A percentile compares a stretch with the other conserved stretches of the same genome.
Evolutionary conservation across 2,888 invertebrate species (phyloP).

Genomic region (Drosophila falleni): DNA sequence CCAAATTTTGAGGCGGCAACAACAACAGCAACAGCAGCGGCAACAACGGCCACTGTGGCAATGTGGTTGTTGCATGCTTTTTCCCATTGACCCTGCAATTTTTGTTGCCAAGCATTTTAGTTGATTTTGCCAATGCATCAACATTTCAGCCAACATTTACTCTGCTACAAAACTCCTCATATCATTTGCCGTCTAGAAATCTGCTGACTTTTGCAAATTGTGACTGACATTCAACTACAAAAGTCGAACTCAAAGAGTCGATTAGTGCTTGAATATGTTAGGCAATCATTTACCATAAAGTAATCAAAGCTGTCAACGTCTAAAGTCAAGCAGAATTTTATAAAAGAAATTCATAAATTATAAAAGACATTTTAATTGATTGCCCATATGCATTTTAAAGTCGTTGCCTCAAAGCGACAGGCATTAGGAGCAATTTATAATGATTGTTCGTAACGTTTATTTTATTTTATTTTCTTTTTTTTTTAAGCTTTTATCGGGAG

Average conservation of each 20-base stretch:
- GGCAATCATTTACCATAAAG: background rate
- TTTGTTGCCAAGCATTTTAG: conserved; percentile 10
- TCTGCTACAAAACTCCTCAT: background rate
- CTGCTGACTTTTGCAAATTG: conserved; percentile 18
- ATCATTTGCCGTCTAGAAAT: background rate
- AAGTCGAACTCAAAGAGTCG: background rate
- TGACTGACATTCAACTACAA: conserved; percentile 5
- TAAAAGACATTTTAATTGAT: conserved; percentile 15
- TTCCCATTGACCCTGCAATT: conserved; percentile 30
- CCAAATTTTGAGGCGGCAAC: conserved; percentile 23
- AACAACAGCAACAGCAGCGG: background rate
- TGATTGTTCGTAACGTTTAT: conserved; percentile 12
- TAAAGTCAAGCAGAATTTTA: background rate
- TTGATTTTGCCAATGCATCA: conserved; percentile 9
- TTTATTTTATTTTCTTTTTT: conserved; percentile 14
- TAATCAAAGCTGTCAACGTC: conserved; percentile 6
- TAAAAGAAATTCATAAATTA: background rate
- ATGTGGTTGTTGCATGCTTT: conserved; percentile 20
- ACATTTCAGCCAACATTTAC: conserved; percentile 4
- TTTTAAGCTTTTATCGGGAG: background rate
- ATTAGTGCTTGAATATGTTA: conserved; percentile 1
- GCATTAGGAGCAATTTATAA: conserved; percentile 48
- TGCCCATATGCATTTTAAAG: conserved; percentile 7
- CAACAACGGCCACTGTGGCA: conserved; percentile 8
- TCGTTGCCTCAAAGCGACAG: conserved; percentile 25